Base-by-base conservation (phyloP, 1,140 invertebrate species). In the Conopomorpha cramerella region DNA sequence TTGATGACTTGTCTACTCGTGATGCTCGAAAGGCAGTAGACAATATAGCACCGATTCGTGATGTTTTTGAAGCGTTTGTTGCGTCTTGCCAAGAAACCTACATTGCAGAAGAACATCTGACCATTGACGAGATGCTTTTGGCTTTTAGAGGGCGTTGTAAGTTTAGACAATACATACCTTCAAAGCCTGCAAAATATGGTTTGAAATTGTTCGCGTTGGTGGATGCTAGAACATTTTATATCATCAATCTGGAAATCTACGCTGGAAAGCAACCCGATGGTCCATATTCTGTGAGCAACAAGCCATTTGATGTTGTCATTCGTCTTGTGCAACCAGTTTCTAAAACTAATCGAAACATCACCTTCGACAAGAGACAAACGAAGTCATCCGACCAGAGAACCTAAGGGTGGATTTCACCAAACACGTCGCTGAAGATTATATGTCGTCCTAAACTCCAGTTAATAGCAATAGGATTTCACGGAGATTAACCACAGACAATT, bases 81-180 rank as follows among this genome's bases (percentile, higher is more conserved):
- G 33, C 41, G 36, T 49, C 38, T 11, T 55, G 45, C 36, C 30
- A 49, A 38, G 41, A 15, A 34, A 50, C 50, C 13, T 64, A 54
- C 37, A 33, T 30, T 6, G 39, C 50, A 6, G 13, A 29, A 36
- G 48, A 62, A 7, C 42, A 32, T 31, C 19, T 63, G 10, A 59
- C 51, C 6, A 54, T 66, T 29, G 60, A 73, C 38, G 62, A 76
- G 45, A 60, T 49, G 40, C 45, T 77, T 1, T 17, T 46, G 34
- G 36, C 41, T 27, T 76, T 71, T 40, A 12, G 61, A 38, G 68
- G 64, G n/a, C 12, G 41, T 14, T 49, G 38, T 12, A 17, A 32
- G 36, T 44, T 49, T 40, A 36, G 39, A 8, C 30, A 38, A 18
- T 49, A 44, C n/a, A 45, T 46, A 12, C 42, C 40, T 1, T 37